Conservation (phyloP, 2,113 vertebrate species). For the Microcebus griseorufus region DNA sequence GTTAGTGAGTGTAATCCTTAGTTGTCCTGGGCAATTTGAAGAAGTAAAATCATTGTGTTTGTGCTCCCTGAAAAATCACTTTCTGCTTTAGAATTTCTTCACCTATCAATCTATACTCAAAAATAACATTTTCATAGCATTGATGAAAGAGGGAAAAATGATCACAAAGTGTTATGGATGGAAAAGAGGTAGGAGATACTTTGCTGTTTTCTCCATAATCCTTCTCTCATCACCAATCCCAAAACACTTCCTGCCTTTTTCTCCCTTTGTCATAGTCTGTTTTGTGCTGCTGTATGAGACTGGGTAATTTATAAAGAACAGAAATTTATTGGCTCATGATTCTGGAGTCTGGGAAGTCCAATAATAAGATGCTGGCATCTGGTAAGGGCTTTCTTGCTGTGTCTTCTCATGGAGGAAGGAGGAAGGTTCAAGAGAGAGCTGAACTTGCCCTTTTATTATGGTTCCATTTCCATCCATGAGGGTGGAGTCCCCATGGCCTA, state of each 20-base stretch:
- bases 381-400: neutral
- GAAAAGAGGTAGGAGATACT: neutral
- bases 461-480: neutral
- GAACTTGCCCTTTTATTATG: neutral
- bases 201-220: neutral
- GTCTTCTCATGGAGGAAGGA: neutral
- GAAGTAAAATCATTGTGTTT: neutral
- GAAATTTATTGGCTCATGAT: neutral
- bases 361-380: neutral
- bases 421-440: neutral
- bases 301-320: neutral
- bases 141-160: neutral
- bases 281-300: neutral
- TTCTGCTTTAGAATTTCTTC: conserved; percentile 38
- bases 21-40: neutral
- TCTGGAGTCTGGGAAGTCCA: neutral
- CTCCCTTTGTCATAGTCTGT: neutral
- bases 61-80: neutral
- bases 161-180: neutral
- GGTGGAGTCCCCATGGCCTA: neutral
- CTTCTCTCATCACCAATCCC: neutral
- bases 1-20: neutral
- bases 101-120: neutral
- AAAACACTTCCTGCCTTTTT: neutral
- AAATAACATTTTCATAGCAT: neutral